Evolutionary conservation across 35 echinoderm and acorn worm genomes (phyloP).

Genomic region (Lytechinus pictus): DNA sequence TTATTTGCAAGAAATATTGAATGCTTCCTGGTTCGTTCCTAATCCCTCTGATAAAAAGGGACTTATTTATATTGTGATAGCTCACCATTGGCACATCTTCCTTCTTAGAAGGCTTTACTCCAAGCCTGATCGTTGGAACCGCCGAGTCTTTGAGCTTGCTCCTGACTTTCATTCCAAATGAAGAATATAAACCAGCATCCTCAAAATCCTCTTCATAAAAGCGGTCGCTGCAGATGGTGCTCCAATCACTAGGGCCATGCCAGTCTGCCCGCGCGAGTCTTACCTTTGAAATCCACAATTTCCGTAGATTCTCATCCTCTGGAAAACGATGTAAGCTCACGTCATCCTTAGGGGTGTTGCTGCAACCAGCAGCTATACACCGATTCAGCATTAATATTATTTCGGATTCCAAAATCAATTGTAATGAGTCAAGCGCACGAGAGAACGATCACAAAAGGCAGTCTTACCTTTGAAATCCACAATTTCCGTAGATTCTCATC

Average conservation of each 20-base stretch:
- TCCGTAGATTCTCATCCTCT: background rate
- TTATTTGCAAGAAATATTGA: too few relatives aligned
- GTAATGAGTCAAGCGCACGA: background rate
- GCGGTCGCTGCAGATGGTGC: constrained; percentile 34
- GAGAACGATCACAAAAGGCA: too few relatives aligned
- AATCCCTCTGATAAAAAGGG: too few relatives aligned
- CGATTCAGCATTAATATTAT: constrained; percentile 24
- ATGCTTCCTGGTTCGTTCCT: too few relatives aligned
- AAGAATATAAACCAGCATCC: background rate
- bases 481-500: constrained; percentile 9
- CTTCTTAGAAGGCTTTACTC: background rate
- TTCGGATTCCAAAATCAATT: background rate
- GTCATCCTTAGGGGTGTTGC: constrained; percentile 22
- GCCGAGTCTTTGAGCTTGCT: constrained; percentile 1
- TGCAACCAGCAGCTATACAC: constrained; percentile 53
- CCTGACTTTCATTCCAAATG: constrained; percentile 29
- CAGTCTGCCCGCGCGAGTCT: constrained; percentile 29
- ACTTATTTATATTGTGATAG: too few relatives aligned
- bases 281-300: constrained; percentile 26
- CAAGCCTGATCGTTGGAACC: background rate
- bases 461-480: constrained; percentile 34
- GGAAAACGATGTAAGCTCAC: constrained; percentile 47
- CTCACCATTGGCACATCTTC: background rate
- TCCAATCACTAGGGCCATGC: background rate
- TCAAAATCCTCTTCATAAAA: constrained; percentile 6